Conservation (phyloP, 2,113 vertebrate genomes). For the Sterna hirundo region DNA sequence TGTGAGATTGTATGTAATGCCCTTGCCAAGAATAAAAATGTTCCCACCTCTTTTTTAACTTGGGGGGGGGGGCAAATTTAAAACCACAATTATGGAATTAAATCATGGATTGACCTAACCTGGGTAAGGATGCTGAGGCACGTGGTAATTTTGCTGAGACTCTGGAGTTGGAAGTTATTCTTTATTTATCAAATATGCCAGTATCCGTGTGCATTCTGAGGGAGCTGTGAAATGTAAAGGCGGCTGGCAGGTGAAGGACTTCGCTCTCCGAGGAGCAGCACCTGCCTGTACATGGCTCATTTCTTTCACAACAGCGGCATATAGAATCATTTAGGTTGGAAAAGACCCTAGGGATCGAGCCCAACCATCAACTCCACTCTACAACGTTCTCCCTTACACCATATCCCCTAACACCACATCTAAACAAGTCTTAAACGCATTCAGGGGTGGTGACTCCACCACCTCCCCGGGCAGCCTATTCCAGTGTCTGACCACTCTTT, state of each 20-base stretch:
- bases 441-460: too few relatives aligned
- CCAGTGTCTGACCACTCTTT: too few relatives aligned
- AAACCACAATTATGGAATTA: background rate
- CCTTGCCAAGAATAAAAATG: background rate
- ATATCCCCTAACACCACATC: too few relatives aligned
- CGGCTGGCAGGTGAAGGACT: background rate
- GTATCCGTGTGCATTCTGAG: rapidly evolving
- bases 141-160: background rate
- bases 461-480: too few relatives aligned
- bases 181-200: background rate
- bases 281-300: rapidly evolving
- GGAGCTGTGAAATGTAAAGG: background rate
- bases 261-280: background rate
- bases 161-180: background rate
- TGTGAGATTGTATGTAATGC: background rate
- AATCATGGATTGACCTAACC: background rate
- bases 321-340: too few relatives aligned
- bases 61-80: background rate
- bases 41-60: background rate
- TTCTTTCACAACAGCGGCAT: background rate
- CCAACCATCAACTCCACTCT: too few relatives aligned
- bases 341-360: too few relatives aligned
- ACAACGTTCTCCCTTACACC: too few relatives aligned
- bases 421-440: too few relatives aligned
- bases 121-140: background rate